Evolutionary conservation across 2,888 invertebrate genomes (phyloP).

Genomic region (Cyclophora albipunctata): DNA sequence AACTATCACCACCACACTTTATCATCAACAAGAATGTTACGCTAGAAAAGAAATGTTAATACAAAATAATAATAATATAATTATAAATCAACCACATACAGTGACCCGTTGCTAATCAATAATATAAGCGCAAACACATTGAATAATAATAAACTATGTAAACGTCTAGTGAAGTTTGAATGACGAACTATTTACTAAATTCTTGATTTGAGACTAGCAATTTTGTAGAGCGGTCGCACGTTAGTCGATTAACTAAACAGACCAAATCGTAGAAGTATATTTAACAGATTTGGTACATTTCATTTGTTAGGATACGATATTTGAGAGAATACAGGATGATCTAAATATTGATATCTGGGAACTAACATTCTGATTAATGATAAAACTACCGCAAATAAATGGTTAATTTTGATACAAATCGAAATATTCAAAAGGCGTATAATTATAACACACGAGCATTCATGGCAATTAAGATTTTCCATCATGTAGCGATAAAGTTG

Average conservation of each 20-base stretch:
- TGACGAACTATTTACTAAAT: conserved; percentile 3
- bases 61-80: no score
- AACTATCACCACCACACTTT: no score
- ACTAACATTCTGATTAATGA: conserved; percentile 30
- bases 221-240: conserved; percentile 49
- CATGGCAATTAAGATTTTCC: conserved; percentile 5
- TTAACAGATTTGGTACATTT: conserved; percentile 11
- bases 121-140: conserved; percentile 17
- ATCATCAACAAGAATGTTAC: no score
- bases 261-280: not conserved
- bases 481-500: no score
- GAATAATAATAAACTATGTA: conserved; percentile 6
- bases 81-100: no score
- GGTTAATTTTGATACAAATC: conserved; percentile 23
- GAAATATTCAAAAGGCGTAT: conserved; percentile 24
- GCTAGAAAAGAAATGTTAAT: no score
- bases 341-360: conserved; percentile 14
- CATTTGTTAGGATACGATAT: no score
- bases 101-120: conserved; percentile 1
- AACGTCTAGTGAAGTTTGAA: not conserved
- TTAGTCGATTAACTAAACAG: conserved; percentile 21
- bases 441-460: conserved; percentile 46
- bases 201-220: conserved; percentile 64
- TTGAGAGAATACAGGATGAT: no score
- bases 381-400: conserved; percentile 52